A percentile compares a stretch with the other conserved stretches of the same genome.
Conservation (phyloP, 2,113 vertebrate genomes). For the Scomber scombrus region DNA sequence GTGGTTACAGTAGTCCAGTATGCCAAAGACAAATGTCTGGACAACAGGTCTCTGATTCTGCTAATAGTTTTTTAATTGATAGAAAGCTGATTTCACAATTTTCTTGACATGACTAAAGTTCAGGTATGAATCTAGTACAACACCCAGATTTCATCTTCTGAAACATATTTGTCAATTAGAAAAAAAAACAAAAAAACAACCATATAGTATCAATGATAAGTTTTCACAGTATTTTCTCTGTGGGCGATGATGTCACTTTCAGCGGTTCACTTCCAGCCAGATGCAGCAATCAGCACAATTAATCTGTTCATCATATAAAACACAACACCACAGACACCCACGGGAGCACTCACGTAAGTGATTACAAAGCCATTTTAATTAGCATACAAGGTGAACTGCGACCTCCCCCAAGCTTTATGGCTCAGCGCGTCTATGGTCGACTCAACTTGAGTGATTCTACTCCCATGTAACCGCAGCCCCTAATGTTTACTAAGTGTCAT, state of each 20-base stretch:
- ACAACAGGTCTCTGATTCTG: no score
- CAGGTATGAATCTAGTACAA: no score
- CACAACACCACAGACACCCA: conserved; percentile 11
- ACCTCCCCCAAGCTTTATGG: conserved; percentile 28
- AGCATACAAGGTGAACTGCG: conserved; percentile 67
- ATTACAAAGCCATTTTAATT: conserved; percentile 62
- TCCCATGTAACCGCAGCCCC: conserved; percentile 34
- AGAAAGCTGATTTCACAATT: no score
- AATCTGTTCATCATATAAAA: conserved; percentile 32
- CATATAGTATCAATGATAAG: conserved; percentile 20
- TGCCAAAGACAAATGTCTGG: no score
- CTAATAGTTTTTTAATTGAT: no score
- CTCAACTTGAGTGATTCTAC: conserved; percentile 43
- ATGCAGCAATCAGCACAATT: conserved; percentile 15
- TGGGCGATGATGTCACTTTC: conserved; percentile 1
- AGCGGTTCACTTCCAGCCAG: conserved; percentile 11
- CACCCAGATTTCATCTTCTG: no score
- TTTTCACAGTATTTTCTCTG: background rate
- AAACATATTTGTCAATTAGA: background rate
- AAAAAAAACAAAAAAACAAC: background rate
- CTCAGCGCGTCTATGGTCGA: conserved; percentile 6
- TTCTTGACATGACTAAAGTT: no score
- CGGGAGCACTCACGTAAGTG: conserved; percentile 31
- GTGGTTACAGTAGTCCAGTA: no score
- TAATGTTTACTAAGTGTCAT: conserved; percentile 61